Conservation (phyloP, 2,113 vertebrate genomes). For the Psittacula cyanocephala region DNA sequence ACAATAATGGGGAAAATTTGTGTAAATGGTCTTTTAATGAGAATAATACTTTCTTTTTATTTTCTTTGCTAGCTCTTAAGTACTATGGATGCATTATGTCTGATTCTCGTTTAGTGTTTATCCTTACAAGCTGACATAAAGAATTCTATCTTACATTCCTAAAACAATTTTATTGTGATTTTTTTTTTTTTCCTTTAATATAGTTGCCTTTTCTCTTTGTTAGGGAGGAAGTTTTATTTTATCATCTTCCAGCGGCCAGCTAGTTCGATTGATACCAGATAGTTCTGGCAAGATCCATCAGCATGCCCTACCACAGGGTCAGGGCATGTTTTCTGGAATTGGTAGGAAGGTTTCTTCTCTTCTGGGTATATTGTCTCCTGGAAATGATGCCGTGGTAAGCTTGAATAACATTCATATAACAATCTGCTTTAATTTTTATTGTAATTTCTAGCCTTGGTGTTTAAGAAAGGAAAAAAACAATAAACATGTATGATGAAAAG, state of each 20-base stretch:
- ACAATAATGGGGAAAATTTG: neutral
- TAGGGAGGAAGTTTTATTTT: constrained; percentile 90
- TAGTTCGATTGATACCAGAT: constrained; percentile 81
- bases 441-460: neutral
- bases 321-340: constrained; percentile 93
- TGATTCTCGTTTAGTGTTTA: neutral
- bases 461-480: neutral
- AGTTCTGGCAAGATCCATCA: constrained; percentile 83
- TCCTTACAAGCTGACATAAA: neutral
- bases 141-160: neutral
- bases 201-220: neutral
- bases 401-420: neutral
- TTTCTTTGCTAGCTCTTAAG: neutral
- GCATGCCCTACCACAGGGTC: constrained; percentile 84
- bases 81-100: neutral
- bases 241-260: constrained; percentile 81
- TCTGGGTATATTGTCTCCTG: constrained; percentile 89
- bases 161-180: too few relatives aligned
- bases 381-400: constrained; percentile 83
- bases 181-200: neutral
- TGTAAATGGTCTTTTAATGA: neutral
- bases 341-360: constrained; percentile 92
- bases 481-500: neutral
- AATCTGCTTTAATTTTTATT: neutral
- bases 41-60: neutral